Evolutionary conservation across 2,888 invertebrate genomes (phyloP).

Genomic region (Eupithecia subfuscata): DNA sequence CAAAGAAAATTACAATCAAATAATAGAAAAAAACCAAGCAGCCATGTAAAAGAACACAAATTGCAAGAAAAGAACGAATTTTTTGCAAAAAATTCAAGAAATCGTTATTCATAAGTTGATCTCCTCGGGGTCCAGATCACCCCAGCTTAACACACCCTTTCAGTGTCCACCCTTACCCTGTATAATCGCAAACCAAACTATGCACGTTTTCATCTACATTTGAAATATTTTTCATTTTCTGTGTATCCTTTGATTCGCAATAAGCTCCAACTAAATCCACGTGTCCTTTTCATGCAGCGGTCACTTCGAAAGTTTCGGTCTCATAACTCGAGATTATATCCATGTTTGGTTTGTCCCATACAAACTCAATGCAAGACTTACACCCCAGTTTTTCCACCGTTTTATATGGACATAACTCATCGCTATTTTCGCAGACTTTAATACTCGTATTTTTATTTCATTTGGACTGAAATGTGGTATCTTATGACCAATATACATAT

Average conservation of each 20-base stretch:
- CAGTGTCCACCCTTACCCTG: too few species aligned
- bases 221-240: background rate
- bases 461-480: constrained; percentile 5
- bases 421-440: background rate
- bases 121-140: too few species aligned
- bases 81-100: too few species aligned
- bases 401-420: background rate
- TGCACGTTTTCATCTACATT: too few species aligned
- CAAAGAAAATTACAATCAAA: too few species aligned
- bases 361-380: constrained; percentile 9
- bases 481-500: background rate
- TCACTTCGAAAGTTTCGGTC: constrained; percentile 45
- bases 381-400: background rate
- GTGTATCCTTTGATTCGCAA: background rate
- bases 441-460: constrained; percentile 6
- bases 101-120: too few species aligned
- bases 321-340: constrained; percentile 45
- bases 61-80: too few species aligned
- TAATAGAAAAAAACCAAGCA: too few species aligned
- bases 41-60: too few species aligned
- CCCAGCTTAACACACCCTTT: too few species aligned
- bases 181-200: constrained; percentile 28
- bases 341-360: constrained; percentile 35
- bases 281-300: constrained; percentile 39
- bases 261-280: background rate